A percentile compares a stretch with the other conserved stretches of the same genome.
phyloP scores from a whole-genome alignment of 2,797 vertebrate genomes.

The Syncerus caffer region DNA sequence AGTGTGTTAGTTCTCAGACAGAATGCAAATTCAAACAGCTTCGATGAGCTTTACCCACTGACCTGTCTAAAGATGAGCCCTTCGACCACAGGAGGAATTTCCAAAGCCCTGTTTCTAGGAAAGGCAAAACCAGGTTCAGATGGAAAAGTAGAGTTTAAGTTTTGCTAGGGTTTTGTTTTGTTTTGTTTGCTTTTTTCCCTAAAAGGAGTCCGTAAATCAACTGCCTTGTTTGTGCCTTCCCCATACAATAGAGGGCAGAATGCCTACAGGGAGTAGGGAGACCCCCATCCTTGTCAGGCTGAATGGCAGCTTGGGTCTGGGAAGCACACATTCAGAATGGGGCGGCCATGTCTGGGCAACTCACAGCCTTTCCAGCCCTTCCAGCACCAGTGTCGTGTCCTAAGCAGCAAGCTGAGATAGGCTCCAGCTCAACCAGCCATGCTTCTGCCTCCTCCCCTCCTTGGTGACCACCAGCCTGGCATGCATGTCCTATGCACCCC shows the following conservation, averaged over 20 bases:
- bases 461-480: background rate
- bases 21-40: background rate
- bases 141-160: background rate
- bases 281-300: background rate
- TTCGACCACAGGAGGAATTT: background rate
- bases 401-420: background rate
- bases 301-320: background rate
- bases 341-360: rapidly evolving
- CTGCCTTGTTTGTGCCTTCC: background rate
- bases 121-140: background rate
- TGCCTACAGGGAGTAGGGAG: background rate
- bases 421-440: background rate
- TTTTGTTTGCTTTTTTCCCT: background rate
- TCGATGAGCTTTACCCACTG: background rate
- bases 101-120: background rate
- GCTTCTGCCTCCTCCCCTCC: background rate
- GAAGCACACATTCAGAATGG: background rate
- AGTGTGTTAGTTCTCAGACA: background rate
- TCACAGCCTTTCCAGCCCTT: background rate
- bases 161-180: background rate
- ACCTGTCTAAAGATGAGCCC: background rate
- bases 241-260: background rate
- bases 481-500: background rate
- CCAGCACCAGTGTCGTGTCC: background rate
- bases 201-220: background rate